Base-by-base conservation (phyloP, 2,113 vertebrate genomes). In the Pantherophis guttatus region DNA sequence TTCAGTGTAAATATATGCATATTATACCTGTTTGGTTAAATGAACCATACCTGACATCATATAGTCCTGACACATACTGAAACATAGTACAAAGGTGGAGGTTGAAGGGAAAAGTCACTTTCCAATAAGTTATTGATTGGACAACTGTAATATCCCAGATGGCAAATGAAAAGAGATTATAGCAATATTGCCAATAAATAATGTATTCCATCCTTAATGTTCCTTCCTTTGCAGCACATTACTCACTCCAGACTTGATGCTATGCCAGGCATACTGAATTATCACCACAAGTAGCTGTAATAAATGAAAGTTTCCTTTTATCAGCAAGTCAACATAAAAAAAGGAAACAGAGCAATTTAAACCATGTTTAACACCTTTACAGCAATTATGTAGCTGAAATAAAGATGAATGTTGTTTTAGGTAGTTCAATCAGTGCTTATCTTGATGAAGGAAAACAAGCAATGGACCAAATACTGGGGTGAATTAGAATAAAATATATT, bases 401-500 rank as follows among this genome's bases (percentile, higher is more conserved):
- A 95, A 98, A 98, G 95, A 96, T 93, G 94, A 97, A 97, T 95
- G 93, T 94, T 96, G 94, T 96, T 94, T 95, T 86, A 94, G 96
- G 96, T 94, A 95, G 96, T 94, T 96, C 94, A 95, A 95, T 97
- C 95, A 26, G 0, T 96, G 94, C 97, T 98, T 97, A 96, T 97
- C 96, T 96, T 96, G 96, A 96, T 96, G 95, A 96, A 96, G 92
- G 91, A 92, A 96, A 97, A 95, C 95, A 97, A 97, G 97, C 94
- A 95, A 92, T 89, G 21, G 92, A 97, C 95, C 87, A 96, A 96
- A 92, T 93, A 94, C 4, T 97, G 95, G 96, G 95, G 33, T 57
- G 95, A 97, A 98, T 97, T 95, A 96, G 96, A 97, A 96, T 97
- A 97, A 97, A 97, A 97, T 97, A 94, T 55, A 95, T 24, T 94